These are phyloP conservation scores for Marmota monax DNA, from an alignment of 2,113 vertebrate genomes.

Conservation along the genomic window DNA sequence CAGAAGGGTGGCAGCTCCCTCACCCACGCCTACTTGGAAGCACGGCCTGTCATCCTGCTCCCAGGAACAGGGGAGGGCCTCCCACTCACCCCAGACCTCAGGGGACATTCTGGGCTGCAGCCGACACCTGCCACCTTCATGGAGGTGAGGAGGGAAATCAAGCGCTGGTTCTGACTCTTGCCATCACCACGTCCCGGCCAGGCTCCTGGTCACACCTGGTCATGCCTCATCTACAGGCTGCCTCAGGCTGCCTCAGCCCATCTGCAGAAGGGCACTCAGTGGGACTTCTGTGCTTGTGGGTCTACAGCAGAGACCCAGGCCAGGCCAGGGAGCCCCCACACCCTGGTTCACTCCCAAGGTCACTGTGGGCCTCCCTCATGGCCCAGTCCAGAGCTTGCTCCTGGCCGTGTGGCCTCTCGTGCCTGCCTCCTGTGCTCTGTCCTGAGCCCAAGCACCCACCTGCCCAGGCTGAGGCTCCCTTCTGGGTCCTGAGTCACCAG, in stretches of 20 bases:
- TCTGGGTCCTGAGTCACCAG: not conserved
- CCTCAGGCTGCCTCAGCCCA: not conserved
- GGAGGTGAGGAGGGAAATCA: not conserved
- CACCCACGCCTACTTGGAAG: not conserved
- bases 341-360: not conserved
- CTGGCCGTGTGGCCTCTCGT: fast-evolving
- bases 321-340: not conserved
- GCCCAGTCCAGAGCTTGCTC: not conserved
- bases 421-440: not conserved
- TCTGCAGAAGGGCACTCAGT: not conserved
- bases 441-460: not conserved
- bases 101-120: not conserved
- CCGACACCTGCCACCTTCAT: too few species aligned
- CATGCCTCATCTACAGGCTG: not conserved
- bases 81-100: not conserved
- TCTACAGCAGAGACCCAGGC: not conserved
- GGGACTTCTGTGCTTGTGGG: too few species aligned
- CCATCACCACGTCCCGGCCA: not conserved
- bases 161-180: not conserved
- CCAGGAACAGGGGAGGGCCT: not conserved
- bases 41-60: not conserved
- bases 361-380: not conserved
- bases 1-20: not conserved
- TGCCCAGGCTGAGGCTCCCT: not conserved
- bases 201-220: not conserved